Evolutionary conservation across 2,888 invertebrate species (phyloP), one percentile per base, ranked within the genome.

Genomic region (Epinotia brunnichana): DNA sequence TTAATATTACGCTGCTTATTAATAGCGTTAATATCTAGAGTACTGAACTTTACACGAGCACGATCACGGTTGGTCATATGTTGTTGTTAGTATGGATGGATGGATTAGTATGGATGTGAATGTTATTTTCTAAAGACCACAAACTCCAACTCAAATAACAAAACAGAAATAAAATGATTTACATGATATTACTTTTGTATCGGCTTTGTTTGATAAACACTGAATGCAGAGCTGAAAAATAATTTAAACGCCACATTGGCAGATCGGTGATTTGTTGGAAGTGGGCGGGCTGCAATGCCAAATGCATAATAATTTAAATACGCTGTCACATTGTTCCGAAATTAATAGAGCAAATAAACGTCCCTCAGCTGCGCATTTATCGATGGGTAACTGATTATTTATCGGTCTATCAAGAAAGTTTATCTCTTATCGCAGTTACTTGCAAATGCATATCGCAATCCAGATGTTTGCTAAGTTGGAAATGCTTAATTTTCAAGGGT

Each of bases 231-330:
- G 39, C 15, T 15, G 19, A 19, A 41, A 21, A 7, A 60, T 24
- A 56, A 41, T 41, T 13, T 41, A 9, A 41, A 39, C 39, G 19
- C 35, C 57, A 35, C 57, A n/a, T 59, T 7, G 10, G 29, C 11
- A 17, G 41, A 56, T 10, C 17, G 41, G 11, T 56, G 39, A 66
- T 56, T 53, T 17, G 7, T n/a, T 41, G n/a, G n/a, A 11, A 44
- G 56, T 44, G 54, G 56, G 56, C 41, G 41, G 29, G 48, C 51
- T 1, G 51, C 29, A 29, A 21, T 51, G 62, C 62, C 48, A 62
- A 56, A 66, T 21, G 41, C 66, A 66, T 24, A 41, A 66, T 66
- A 35, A 56, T 66, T 66, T 13, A 41, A 56, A 56, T 24, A 56
- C 39, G 41, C 41, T 66, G 41, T 24, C 56, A 44, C 41, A 44